These are phyloP conservation scores for Callyntrura sp. DNA, from an alignment of 2,888 invertebrate species.

Conservation along the genomic window DNA sequence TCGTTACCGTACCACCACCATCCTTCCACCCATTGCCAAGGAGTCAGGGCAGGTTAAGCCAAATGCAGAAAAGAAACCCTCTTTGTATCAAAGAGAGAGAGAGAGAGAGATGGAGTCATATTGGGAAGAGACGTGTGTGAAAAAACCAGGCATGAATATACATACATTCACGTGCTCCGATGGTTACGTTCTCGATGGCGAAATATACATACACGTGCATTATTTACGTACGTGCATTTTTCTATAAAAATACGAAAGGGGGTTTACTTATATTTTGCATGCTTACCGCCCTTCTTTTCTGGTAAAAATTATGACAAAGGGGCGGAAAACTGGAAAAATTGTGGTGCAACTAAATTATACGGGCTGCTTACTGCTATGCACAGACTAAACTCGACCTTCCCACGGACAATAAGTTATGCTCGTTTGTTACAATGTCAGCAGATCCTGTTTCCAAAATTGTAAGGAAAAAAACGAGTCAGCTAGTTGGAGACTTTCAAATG, in stretches of 20 bases:
- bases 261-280: constrained; percentile 31
- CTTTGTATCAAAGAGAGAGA: background rate
- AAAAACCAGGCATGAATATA: too few relatives aligned
- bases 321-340: constrained; percentile 64
- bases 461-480: background rate
- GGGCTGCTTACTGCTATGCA: constrained; percentile 39
- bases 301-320: constrained; percentile 59
- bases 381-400: constrained; percentile 42
- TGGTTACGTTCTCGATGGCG: background rate
- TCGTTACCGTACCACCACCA: constrained; percentile 44
- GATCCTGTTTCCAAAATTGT: background rate
- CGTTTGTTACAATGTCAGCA: constrained; percentile 47
- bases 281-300: background rate
- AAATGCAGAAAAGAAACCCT: constrained; percentile 12
- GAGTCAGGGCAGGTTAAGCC: constrained; percentile 7
- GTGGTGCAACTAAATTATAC: constrained; percentile 52
- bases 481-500: constrained; percentile 12
- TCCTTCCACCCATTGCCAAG: background rate
- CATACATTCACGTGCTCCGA: background rate
- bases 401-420: constrained; percentile 54
- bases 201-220: too few relatives aligned
- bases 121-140: too few relatives aligned
- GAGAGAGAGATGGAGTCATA: too few relatives aligned
- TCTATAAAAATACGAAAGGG: too few relatives aligned
- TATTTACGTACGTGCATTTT: too few relatives aligned